phyloP scores from a whole-genome alignment of 2,888 invertebrate species.

The Phasia obesa region DNA sequence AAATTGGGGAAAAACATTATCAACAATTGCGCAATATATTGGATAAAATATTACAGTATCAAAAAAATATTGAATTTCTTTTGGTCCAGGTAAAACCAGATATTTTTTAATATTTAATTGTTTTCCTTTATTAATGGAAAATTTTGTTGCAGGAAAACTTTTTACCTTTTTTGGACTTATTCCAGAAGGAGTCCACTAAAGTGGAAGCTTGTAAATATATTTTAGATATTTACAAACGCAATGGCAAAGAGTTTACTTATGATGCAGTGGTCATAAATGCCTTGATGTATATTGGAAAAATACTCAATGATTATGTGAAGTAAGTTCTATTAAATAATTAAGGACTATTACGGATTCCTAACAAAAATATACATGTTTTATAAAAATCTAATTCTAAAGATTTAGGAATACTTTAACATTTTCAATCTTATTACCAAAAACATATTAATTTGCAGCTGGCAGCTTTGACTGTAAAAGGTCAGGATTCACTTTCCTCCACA shows the following conservation, averaged over 20 bases:
- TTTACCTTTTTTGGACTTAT: constrained; percentile 93
- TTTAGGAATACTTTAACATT: no score
- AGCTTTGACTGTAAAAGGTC: no score
- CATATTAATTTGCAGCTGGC: no score
- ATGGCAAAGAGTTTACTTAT: constrained; percentile 83
- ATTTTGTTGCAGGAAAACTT: constrained; percentile 89
- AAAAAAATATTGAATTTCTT: constrained; percentile 90
- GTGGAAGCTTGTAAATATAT: constrained; percentile 93
- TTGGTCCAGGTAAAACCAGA: constrained; percentile 87
- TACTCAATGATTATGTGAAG: constrained; percentile 97
- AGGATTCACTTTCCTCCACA: no score
- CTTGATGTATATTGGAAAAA: constrained; percentile 93
- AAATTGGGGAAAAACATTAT: constrained; percentile 90
- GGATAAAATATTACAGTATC: constrained; percentile 88
- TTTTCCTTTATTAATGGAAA: neutral
- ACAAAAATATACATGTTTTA: no score
- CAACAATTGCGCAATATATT: constrained; percentile 89
- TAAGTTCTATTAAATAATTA: constrained; percentile 84
- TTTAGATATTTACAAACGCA: constrained; percentile 85
- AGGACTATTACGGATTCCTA: no score
- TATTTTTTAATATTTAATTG: neutral
- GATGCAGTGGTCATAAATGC: constrained; percentile 95
- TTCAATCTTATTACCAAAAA: no score
- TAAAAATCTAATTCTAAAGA: no score
- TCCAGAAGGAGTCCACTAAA: constrained; percentile 92